Evolutionary conservation across 2,888 invertebrate genomes (phyloP), one percentile per base, ranked within the genome.

Genomic region (Oligia strigilis): DNA sequence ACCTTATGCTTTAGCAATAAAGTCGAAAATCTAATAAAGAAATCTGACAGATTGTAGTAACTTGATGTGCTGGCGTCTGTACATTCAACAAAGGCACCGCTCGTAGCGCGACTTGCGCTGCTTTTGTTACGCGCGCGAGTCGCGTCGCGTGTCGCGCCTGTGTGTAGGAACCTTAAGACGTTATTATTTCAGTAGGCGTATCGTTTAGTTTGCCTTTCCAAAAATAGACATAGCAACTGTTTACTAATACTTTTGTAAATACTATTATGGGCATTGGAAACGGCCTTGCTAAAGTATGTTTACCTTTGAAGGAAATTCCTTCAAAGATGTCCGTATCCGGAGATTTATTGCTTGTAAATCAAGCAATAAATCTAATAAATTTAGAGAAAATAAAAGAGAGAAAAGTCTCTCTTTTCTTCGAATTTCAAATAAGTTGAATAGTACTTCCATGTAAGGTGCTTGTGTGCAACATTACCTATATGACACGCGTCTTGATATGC

Each of bases 201-300:
- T 60, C 17, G 43, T 76, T 69, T 29, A 2, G 46, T 49, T 52
- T 40, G 23, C 14, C 52, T 6, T 43, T 66, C 40, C 17, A 43
- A n/a, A 84, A 84, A 79, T 71, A 81, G 58, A 29, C 4, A 17
- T 3, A 71, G 23, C 14, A 52, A 46, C 13, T 60, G 70, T 79
- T 83, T 65, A 49, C 43, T 52, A 13, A 78, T 62, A 49, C 66
- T 52, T 62, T 73, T 49, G 69, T 58, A 60, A 78, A 71, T 66
- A 49, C 49, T 49, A 49, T 49, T 49, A 49, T 11, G 49, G 14
- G 14, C 60, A 19, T 52, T 23, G 9, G 40, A 8, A 29, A n/a
- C n/a, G n/a, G 36, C 79, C 58, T 52, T 66, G 43, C 23, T 1
- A 66, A n/a, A 2, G 19, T 78, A 70, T 70, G 49, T 66, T 64